Evolutionary conservation across 1,140 invertebrate genomes (phyloP).

Genomic region (Hesperophylax magnus): DNA sequence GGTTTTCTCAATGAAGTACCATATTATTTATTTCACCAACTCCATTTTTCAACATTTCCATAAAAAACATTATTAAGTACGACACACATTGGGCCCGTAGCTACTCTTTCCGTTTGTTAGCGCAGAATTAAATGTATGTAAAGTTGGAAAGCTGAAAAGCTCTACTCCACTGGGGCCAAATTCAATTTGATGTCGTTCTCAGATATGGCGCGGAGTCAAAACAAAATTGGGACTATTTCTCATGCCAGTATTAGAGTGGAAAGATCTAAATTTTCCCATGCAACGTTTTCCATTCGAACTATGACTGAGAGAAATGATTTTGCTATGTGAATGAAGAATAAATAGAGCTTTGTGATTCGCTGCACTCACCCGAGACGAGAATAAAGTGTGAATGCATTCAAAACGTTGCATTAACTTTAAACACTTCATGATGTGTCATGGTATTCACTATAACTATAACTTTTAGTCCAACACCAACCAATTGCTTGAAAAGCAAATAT

Average conservation of each 20-base stretch:
- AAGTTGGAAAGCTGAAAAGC: too few species aligned
- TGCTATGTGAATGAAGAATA: slow-evolving; percentile 12
- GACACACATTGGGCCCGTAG: neutral
- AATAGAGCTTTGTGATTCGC: neutral
- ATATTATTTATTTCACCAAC: too few species aligned
- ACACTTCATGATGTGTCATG: neutral
- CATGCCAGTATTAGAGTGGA: slow-evolving; percentile 35
- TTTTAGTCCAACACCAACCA: too few species aligned
- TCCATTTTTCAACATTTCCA: too few species aligned
- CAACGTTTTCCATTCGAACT: slow-evolving; percentile 21
- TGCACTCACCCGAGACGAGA: neutral
- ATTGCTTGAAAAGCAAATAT: too few species aligned
- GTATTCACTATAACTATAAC: too few species aligned
- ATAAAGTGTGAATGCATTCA: slow-evolving; percentile 4
- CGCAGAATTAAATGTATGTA: too few species aligned
- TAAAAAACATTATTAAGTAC: neutral
- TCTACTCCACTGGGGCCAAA: slow-evolving; percentile 35
- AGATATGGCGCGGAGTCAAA: slow-evolving; percentile 50
- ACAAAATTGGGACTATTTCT: slow-evolving; percentile 39
- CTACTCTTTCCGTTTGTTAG: neutral
- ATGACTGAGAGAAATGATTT: slow-evolving; percentile 27
- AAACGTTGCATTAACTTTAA: neutral
- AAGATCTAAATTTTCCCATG: slow-evolving; percentile 16
- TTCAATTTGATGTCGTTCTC: slow-evolving; percentile 57
- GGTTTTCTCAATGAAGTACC: too few species aligned